Evolutionary conservation across 2,797 vertebrate species (phyloP), one percentile per base, ranked within the genome.

Genomic region (Crocodylus rhombifer): DNA sequence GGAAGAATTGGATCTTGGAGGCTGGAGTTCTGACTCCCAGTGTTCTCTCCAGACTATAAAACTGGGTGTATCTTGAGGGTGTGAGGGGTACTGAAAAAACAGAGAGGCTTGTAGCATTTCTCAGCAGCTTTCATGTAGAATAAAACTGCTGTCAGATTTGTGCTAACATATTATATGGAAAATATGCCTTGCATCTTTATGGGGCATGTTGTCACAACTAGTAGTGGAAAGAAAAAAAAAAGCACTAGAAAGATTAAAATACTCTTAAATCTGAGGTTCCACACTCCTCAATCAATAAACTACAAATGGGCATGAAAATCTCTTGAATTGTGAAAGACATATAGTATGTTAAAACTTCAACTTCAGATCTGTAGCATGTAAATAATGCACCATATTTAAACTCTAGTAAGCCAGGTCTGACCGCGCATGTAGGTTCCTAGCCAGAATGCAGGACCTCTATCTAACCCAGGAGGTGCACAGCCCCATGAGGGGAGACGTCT

Each of bases 1-100:
- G 51, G n/a, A n/a, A 25, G n/a, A 58, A 65, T 92, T 91, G 36
- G 55, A 64, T 84, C 84, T 77, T 89, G 28, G 23, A 88, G 83
- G 20, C 74, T 65, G 12, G 8, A 26, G 26, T 33, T 69, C 21
- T 30, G 28, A 26, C 75, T 58, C 51, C 10, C 75, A 18, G 23
- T 33, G 14, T 4, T 30, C 5, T 77, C 51, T 28, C n/a, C 28
- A 77, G 51, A 30, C 17, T 76, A 17, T n/a, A 16, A 56, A 36
- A 73, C 14, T 23, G 51, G 23, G 14, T 51, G 15, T 73, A 6
- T 73, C 36, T 73, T 7, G 26, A 16, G 36, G 42, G 15, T 42
- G 51, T 33, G 42, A 42, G 25, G 36, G 23, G 51, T 73, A 51
- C 20, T 7, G 21, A 13, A 42, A 42, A 42, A 71, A 36, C 33